Base-by-base conservation (phyloP, 2,888 invertebrate species). In the Aspidiotus destructor region DNA sequence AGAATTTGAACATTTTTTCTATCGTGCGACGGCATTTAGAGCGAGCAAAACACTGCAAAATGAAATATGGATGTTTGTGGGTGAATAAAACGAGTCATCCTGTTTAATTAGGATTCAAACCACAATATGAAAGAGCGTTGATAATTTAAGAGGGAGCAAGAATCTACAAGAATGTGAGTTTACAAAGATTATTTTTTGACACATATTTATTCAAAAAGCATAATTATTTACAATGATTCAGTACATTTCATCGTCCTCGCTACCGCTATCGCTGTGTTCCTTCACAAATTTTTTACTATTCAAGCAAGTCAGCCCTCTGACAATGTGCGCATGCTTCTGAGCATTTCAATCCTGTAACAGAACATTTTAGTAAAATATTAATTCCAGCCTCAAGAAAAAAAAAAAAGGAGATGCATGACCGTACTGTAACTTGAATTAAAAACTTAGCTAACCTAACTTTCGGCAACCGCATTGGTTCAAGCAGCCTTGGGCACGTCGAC, bases 321-420 rank as follows among this genome's bases (percentile, higher is more conserved):
- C 55, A 55, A 2, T 55, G n/a, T 17, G 13, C 17, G 55, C 55
- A 55, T 3, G 55, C 55, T 10, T n/a, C n/a, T 5, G 55, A 55
- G 16, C 55, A 55, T 55, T 55, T 55, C 55, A 55, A 55, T 16
- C 48, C 48, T 48, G 48, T 13, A 48, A 48, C n/a, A 55, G 10
- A 55, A 7, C 13, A 2, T 3, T 15, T 10, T 5, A 55, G 10
- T n/a, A n/a, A n/a, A n/a, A n/a, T n/a, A 48, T 48, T 13, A 13
- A 13, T 13, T 48, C n/a, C 48, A 48, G n/a, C 48, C 6, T 48
- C 10, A n/a, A 3, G 6, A 2, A n/a, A 48, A 48, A 48, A 13
- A 13, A 6, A 6, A 48, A 48, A 48, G 10, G 48, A 48, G 2
- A 13, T 48, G 16, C 55, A 16, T 16, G n/a, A 55, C 17, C 10